A percentile compares a stretch with the other conserved stretches of the same genome.
phyloP scores from a whole-genome alignment of 2,888 invertebrate genomes.

The Monopis laevigella region DNA sequence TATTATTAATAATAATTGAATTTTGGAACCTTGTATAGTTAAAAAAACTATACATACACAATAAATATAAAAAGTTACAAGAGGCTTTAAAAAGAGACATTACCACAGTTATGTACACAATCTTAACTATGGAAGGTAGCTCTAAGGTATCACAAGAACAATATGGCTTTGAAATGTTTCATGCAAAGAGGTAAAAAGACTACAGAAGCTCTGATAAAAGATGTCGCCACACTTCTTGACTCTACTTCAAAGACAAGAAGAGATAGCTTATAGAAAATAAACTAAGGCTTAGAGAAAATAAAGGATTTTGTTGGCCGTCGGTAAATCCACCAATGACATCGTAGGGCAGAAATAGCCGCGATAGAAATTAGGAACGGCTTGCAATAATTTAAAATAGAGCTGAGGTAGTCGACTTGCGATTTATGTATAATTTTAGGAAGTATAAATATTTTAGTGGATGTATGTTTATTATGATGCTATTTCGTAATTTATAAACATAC shows the following conservation, averaged over 20 bases:
- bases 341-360: slow-evolving; percentile 47
- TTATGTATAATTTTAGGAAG: slow-evolving; percentile 30
- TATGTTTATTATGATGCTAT: no score
- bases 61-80: no score
- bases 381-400: slow-evolving; percentile 56
- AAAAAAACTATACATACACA: no score
- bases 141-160: slow-evolving; percentile 59
- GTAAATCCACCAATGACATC: slow-evolving; percentile 42
- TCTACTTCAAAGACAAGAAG: slow-evolving; percentile 44
- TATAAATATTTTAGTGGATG: no score
- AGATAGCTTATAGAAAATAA: slow-evolving; percentile 8
- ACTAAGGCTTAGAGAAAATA: slow-evolving; percentile 23
- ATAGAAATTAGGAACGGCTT: slow-evolving; percentile 57
- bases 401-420: no score
- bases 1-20: no score
- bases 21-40: no score
- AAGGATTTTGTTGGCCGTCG: slow-evolving; percentile 33
- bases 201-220: slow-evolving; percentile 56
- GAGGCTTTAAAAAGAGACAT: no score
- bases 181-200: slow-evolving; percentile 50
- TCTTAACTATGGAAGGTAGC: slow-evolving; percentile 64
- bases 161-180: slow-evolving; percentile 51
- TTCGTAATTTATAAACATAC: no score
- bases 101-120: no score
- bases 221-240: slow-evolving; percentile 47